phyloP scores from a whole-genome alignment of 2,113 vertebrate genomes.

The Sphyrna mokarran region DNA sequence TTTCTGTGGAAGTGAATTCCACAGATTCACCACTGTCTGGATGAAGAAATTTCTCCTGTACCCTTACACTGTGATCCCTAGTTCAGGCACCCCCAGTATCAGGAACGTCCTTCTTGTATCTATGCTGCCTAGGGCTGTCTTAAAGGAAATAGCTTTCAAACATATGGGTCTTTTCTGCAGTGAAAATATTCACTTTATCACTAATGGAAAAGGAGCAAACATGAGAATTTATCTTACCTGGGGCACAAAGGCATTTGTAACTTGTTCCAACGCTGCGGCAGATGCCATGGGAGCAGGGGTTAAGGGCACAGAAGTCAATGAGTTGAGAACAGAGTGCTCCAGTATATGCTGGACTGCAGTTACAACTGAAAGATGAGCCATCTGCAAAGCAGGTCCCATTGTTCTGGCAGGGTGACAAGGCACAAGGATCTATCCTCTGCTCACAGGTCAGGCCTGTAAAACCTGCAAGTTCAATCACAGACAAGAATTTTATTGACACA shows the following conservation, averaged over 20 bases:
- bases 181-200: background rate
- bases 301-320: conserved; percentile 91
- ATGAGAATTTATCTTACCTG: conserved; percentile 60
- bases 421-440: conserved; percentile 80
- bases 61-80: too few species aligned
- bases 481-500: background rate
- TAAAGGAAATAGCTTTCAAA: background rate
- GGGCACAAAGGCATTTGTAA: conserved; percentile 91
- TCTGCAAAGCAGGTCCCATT: conserved; percentile 80
- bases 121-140: background rate
- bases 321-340: conserved; percentile 80
- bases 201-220: background rate
- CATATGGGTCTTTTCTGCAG: background rate
- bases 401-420: conserved; percentile 81
- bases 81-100: too few species aligned
- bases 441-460: conserved; percentile 77
- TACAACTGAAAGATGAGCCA: conserved; percentile 66
- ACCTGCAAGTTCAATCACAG: conserved; percentile 53
- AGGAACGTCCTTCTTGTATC: too few species aligned
- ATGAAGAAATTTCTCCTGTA: too few species aligned
- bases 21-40: too few species aligned
- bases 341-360: conserved; percentile 83
- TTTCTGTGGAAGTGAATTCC: too few species aligned
- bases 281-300: conserved; percentile 86
- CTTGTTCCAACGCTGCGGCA: conserved; percentile 90